Base-by-base conservation (phyloP, 2,888 invertebrate species). In the Protonemura montana region DNA sequence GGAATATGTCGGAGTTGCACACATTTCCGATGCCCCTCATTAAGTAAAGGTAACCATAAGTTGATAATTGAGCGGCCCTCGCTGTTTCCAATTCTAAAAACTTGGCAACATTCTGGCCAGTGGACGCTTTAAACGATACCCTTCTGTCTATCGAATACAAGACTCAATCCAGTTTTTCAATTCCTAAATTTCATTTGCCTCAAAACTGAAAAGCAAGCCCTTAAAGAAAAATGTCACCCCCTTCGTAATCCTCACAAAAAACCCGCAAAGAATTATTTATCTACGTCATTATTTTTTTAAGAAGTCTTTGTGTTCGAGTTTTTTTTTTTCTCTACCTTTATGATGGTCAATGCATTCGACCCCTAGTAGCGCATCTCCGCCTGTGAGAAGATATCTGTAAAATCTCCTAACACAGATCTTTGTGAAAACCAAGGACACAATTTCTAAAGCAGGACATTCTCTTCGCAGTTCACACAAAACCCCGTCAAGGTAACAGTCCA, bases 261-360 rank as follows among this genome's bases (percentile, higher is more conserved):
- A 78, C 78, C 78, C n/a, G 78, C 78, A 78, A 78, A 78, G 78
- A 78, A 78, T 78, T 78, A 78, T 78, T 78, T 78, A 78, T 78
- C 78, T 78, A 26, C 78, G 26, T 78, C 78, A 78, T 78, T 78
- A 78, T 78, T 78, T 78, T 78, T 78, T 78, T 78, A 78, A 78
- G 26, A 78, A 27, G 78, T 16, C 78, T 78, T 78, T 78, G 77
- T 78, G 26, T 28, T 7, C 59, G 59, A 2, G 59, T 59, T 59
- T 78, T 78, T 78, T 78, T 78, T 26, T 26, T 26, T 28, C 78
- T 78, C 26, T 26, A 21, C 78, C 78, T 21, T 59, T 59, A 21
- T 21, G 78, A 78, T 78, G 78, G 78, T 78, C 78, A 78, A 5
- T 78, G 78, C 27, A 78, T 27, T 78, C 27, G 78, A 78, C 78